Conservation (phyloP, 2,113 vertebrate genomes). For the Labrus mixtus region DNA sequence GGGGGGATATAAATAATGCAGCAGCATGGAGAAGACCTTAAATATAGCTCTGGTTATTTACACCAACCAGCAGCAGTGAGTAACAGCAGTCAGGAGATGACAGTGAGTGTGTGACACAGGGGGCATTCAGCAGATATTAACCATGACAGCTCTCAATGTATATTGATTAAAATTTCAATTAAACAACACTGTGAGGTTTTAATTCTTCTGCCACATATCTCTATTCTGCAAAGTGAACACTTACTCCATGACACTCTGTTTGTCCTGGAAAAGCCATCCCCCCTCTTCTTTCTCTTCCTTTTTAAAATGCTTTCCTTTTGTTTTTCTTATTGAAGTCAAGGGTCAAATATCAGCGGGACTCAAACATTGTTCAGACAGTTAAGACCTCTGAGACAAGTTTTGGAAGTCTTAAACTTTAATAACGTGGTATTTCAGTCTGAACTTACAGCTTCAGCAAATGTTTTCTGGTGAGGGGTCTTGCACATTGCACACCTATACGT, state of each 20-base stretch:
- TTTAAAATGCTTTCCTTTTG: too few species aligned
- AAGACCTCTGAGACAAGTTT: background rate
- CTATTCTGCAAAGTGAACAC: background rate
- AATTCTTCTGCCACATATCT: background rate
- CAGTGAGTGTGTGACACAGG: constrained; percentile 11
- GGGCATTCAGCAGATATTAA: constrained; percentile 1
- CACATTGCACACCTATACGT: too few species aligned
- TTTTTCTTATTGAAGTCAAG: background rate
- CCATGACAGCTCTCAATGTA: background rate
- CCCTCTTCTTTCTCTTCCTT: background rate
- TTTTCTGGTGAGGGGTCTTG: too few species aligned
- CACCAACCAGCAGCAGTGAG: constrained; percentile 58
- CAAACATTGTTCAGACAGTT: background rate
- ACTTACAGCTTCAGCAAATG: too few species aligned
- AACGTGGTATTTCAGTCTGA: too few species aligned
- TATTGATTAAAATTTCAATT: too few species aligned
- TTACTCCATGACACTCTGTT: background rate
- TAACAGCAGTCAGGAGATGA: constrained; percentile 53
- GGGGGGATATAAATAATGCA: constrained; percentile 71
- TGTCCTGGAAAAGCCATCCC: background rate
- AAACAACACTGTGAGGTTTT: too few species aligned
- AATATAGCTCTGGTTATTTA: constrained; percentile 79
- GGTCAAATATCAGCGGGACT: too few species aligned
- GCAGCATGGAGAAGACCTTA: constrained; percentile 66
- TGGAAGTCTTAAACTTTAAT: too few species aligned